phyloP scores from a whole-genome alignment of 2,888 invertebrate genomes.

The Lottia gigantea region DNA sequence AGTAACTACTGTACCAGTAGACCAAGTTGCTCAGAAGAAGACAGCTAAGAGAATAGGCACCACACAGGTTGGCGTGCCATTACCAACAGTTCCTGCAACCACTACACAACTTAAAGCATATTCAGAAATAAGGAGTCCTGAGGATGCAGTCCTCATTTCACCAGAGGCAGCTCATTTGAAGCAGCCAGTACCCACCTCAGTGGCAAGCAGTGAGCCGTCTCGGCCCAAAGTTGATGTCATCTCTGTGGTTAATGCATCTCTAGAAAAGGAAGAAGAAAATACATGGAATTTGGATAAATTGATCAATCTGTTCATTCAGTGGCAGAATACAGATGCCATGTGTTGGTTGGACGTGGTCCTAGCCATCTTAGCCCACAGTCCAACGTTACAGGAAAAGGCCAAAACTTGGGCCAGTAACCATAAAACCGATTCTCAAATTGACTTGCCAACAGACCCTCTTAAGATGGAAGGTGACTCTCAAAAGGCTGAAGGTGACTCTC shows the following conservation, averaged over 20 bases:
- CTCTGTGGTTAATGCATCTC: background rate
- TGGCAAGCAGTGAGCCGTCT: background rate
- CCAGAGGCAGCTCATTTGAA: slow-evolving; percentile 2
- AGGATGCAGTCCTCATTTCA: slow-evolving; percentile 1
- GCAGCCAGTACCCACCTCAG: background rate
- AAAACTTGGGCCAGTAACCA: slow-evolving; percentile 27
- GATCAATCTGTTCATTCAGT: slow-evolving; percentile 52
- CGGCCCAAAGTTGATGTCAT: background rate
- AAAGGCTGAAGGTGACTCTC: too few species aligned
- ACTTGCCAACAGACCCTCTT: slow-evolving; percentile 9
- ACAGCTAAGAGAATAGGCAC: too few species aligned
- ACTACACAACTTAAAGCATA: too few species aligned
- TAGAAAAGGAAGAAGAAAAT: background rate
- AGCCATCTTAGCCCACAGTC: slow-evolving; percentile 55
- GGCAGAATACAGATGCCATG: slow-evolving; percentile 63
- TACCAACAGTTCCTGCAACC: too few species aligned
- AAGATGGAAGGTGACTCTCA: too few species aligned
- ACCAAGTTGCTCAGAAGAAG: too few species aligned
- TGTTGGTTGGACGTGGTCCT: slow-evolving; percentile 66
- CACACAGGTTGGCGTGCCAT: too few species aligned
- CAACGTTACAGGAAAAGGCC: slow-evolving; percentile 36
- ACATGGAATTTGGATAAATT: background rate
- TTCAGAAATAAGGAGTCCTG: background rate
- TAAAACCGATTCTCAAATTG: slow-evolving; percentile 12
- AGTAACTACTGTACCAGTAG: too few species aligned